Percentiles rank a stretch among this genome's conserved stretches.
Evolutionary conservation across 1,140 invertebrate genomes (phyloP).

Genomic region (Sycophaga agraensis): DNA sequence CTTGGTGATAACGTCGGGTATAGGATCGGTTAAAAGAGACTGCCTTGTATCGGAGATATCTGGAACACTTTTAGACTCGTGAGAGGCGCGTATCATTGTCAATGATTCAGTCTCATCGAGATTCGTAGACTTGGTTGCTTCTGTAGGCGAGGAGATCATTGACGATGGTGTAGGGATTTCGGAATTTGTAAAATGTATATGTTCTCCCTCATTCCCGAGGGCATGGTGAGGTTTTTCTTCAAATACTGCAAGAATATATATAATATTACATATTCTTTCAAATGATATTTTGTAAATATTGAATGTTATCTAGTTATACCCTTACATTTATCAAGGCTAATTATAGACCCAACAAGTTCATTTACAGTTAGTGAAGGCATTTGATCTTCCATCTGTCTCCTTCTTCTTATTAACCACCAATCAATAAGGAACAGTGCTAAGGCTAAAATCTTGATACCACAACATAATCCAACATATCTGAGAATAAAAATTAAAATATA

Average conservation of each 20-base stretch:
- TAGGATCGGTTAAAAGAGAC: constrained; percentile 32
- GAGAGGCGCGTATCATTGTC: constrained; percentile 38
- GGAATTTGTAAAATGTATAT: constrained; percentile 35
- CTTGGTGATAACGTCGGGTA: constrained; percentile 41
- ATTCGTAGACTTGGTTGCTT: constrained; percentile 50
- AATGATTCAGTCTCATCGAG: constrained; percentile 46
- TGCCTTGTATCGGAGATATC: constrained; percentile 47
- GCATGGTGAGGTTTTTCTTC: constrained; percentile 63
- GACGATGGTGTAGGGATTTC: constrained; percentile 47
- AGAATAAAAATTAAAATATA: no score
- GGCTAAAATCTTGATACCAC: constrained; percentile 86
- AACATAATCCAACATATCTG: constrained; percentile 87
- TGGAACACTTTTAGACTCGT: constrained; percentile 36
- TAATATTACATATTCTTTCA: background rate
- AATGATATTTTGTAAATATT: constrained; percentile 14
- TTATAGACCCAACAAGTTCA: constrained; percentile 82
- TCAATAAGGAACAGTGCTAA: constrained; percentile 83
- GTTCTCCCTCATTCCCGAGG: constrained; percentile 39
- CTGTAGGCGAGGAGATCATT: constrained; percentile 50
- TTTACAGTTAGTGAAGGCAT: constrained; percentile 71
- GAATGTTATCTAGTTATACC: constrained; percentile 22
- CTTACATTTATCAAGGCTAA: constrained; percentile 83
- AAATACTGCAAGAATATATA: constrained; percentile 59
- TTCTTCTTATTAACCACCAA: constrained; percentile 82
- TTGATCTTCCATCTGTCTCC: constrained; percentile 73